phyloP scores from a whole-genome alignment of 2,113 vertebrate genomes.

The Tychaedon coryphoeus region DNA sequence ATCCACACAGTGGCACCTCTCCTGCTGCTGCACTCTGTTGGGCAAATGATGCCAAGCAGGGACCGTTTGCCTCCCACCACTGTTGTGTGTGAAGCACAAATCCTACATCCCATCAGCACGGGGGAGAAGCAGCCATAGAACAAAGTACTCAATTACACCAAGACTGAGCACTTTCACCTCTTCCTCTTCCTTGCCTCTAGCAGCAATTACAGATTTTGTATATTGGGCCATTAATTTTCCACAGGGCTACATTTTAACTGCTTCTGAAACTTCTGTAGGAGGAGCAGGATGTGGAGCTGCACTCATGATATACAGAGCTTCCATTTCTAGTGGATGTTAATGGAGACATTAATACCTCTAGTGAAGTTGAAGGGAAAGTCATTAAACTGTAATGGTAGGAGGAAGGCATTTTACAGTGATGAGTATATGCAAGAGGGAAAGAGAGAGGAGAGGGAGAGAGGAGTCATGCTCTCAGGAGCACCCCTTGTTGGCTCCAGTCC shows the following conservation, averaged over 20 bases:
- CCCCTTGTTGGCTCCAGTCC: not conserved
- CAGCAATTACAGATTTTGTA: slow-evolving; percentile 50
- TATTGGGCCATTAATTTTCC: slow-evolving; percentile 49
- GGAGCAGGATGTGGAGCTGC: not conserved
- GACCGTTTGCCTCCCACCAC: not conserved
- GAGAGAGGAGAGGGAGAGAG: not conserved
- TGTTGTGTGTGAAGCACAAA: accelerated
- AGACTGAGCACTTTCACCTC: not conserved
- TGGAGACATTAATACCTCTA: slow-evolving; percentile 45
- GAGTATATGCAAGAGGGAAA: not conserved
- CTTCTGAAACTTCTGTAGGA: slow-evolving; percentile 21
- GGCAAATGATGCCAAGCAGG: not conserved
- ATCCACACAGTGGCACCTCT: not conserved
- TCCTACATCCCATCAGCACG: not conserved
- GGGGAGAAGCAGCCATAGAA: not conserved
- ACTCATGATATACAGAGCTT: not conserved
- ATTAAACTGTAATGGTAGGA: slow-evolving; percentile 31
- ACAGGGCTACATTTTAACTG: slow-evolving; percentile 25
- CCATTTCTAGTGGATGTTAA: slow-evolving; percentile 47
- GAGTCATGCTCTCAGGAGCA: not conserved
- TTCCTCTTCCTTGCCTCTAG: not conserved
- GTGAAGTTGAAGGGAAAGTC: slow-evolving; percentile 41
- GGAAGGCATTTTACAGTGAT: slow-evolving; percentile 9
- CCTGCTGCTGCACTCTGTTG: not conserved
- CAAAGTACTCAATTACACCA: slow-evolving; percentile 13